These are phyloP conservation scores for Enteromius viviparus DNA, from an alignment of 2,797 vertebrate genomes.

Conservation along the genomic window DNA sequence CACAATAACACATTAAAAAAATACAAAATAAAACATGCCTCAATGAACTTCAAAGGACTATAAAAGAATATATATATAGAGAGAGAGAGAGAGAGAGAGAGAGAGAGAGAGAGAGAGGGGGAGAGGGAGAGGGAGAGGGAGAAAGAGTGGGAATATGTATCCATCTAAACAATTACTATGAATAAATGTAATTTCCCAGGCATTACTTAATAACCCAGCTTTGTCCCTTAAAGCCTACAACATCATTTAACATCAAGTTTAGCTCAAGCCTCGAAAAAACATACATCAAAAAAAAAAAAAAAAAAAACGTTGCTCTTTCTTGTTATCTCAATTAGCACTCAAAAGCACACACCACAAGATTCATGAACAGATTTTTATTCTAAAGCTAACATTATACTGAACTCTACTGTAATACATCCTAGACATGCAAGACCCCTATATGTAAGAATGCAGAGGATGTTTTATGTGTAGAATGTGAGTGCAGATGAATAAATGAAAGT, in stretches of 20 bases:
- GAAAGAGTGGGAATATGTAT: not conserved
- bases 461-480: not conserved
- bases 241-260: not conserved
- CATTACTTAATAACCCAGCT: not conserved
- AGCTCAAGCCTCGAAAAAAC: not conserved
- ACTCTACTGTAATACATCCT: not conserved
- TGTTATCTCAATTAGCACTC: not conserved
- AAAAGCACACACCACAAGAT: not conserved
- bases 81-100: too few species aligned
- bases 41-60: not conserved
- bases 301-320: not conserved
- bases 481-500: not conserved
- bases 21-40: too few species aligned
- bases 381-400: conserved; percentile 18
- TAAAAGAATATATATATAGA: not conserved
- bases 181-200: not conserved
- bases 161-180: not conserved
- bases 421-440: not conserved
- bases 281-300: not conserved
- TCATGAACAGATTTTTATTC: conserved; percentile 22
- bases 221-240: not conserved
- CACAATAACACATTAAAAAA: not conserved
- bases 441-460: not conserved
- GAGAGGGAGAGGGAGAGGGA: too few species aligned
- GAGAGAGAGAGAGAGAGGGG: too few species aligned